These are phyloP conservation scores for Drosophila quadrilineata DNA, from an alignment of 1,140 invertebrate genomes.

Conservation along the genomic window DNA sequence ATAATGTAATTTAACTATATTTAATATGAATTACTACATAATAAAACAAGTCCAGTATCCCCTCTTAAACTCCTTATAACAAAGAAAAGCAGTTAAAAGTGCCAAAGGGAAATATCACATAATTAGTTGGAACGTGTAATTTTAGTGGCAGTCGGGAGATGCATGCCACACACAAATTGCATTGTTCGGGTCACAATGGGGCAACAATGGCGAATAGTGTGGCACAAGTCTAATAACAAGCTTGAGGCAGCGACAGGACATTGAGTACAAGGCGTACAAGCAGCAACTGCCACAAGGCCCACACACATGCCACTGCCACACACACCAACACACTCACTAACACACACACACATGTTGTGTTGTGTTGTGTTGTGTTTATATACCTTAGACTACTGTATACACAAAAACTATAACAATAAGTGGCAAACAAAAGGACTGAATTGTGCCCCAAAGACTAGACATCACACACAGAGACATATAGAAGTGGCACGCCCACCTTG, in stretches of 20 bases:
- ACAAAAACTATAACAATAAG: slow-evolving; percentile 72
- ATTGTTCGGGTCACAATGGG: slow-evolving; percentile 44
- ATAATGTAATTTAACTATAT: no score
- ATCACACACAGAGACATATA: no score
- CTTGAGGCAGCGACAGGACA: slow-evolving; percentile 15
- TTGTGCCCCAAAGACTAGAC: slow-evolving; percentile 34
- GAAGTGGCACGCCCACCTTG: slow-evolving; percentile 21
- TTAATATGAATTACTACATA: no score
- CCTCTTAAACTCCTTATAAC: no score
- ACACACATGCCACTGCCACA: slow-evolving; percentile 25
- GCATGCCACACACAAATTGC: slow-evolving; percentile 34
- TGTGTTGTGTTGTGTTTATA: no score
- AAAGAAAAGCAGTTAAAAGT: slow-evolving; percentile 14
- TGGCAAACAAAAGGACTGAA: slow-evolving; percentile 62
- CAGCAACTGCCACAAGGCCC: slow-evolving; percentile 51
- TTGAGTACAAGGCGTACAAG: slow-evolving; percentile 19
- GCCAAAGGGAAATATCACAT: slow-evolving; percentile 31
- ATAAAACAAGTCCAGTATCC: no score
- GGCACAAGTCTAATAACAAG: slow-evolving; percentile 53
- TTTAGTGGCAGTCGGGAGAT: slow-evolving; percentile 50
- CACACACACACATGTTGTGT: slow-evolving; percentile 5
- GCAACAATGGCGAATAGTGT: slow-evolving; percentile 13
- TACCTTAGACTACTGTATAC: no score
- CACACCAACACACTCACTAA: slow-evolving; percentile 15
- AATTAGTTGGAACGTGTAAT: slow-evolving; percentile 74